Percentiles rank a stretch among this genome's conserved stretches.
Conservation (phyloP, 1,140 invertebrate genomes). For the Geopemphigus sp. region DNA sequence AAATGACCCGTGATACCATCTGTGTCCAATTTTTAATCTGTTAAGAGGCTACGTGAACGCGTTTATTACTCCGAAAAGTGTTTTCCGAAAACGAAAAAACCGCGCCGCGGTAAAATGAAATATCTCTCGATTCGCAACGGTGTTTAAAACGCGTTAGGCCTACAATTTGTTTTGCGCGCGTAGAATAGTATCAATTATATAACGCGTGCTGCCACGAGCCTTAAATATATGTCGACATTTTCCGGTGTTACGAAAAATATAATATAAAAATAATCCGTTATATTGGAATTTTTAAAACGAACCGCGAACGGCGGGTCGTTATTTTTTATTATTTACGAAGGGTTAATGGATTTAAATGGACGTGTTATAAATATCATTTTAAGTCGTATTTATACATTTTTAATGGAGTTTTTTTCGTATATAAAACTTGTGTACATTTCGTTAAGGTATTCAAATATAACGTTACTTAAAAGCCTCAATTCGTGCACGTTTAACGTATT, state of each 20-base stretch:
- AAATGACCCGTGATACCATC: too few species aligned
- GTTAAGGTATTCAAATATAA: neutral
- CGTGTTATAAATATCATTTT: constrained; percentile 15
- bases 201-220: too few species aligned
- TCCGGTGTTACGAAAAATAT: too few species aligned
- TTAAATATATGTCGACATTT: too few species aligned
- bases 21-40: too few species aligned
- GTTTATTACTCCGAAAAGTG: too few species aligned
- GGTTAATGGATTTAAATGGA: constrained; percentile 5
- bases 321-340: neutral
- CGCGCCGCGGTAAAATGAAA: too few species aligned
- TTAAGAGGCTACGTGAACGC: too few species aligned
- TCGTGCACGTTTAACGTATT: neutral
- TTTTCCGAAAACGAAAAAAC: too few species aligned
- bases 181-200: too few species aligned
- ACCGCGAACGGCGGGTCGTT: neutral
- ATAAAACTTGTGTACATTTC: neutral
- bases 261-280: constrained; percentile 13
- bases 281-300: neutral
- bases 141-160: too few species aligned
- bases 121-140: neutral
- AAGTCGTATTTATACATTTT: neutral
- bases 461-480: neutral
- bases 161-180: too few species aligned
- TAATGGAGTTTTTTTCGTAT: neutral